Base-by-base conservation (phyloP, 23 tunicate species). In the Trididemnum nubilum region DNA sequence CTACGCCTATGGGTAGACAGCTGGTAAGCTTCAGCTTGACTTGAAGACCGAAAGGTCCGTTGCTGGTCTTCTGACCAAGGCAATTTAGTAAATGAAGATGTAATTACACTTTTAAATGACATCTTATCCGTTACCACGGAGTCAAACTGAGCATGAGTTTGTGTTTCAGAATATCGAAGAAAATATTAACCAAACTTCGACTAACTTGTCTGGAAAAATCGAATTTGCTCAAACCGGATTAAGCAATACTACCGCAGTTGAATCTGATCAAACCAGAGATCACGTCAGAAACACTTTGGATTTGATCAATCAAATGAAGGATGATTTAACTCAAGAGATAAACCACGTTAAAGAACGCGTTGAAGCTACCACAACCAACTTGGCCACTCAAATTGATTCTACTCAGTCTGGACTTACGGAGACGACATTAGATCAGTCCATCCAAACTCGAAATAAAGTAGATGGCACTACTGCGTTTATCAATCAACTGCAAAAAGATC, bases 231-330 rank as follows among this genome's bases (percentile, higher is more conserved):
- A 57, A 27, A 35, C 52, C 28, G 97, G 92, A 9, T 51, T 92
- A 23, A 65, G 72, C 0, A 63, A 82, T 51, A 82, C 79, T 2
- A 85, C 97, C 2, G 70, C 66, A 29, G 59, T 28, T 24, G 97
- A 92, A 79, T 92, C 97, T 36, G 69, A 28, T 19, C 35, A 60
- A n/a, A 92, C 97, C 7, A 54, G 97, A 50, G 86, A 82, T 1
- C 58, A 54, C 37, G 91, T 92, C 22, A 89, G 83, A 32, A 61
- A 31, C 64, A 87, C 97, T 26, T 57, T 33, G 65, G 70, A 58
- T 15, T 19, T 86, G 51, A 76, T 92, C 26, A 65, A 35, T 22
- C 7, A 38, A 57, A 84, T 92, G 12, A 80, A 83, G 12, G 51
- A 78, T 30, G 97, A 92, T 15, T 40, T 92, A 15, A 7, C 15